Conservation (phyloP, 1,140 invertebrate species). For the Drosophila chauvacae region DNA sequence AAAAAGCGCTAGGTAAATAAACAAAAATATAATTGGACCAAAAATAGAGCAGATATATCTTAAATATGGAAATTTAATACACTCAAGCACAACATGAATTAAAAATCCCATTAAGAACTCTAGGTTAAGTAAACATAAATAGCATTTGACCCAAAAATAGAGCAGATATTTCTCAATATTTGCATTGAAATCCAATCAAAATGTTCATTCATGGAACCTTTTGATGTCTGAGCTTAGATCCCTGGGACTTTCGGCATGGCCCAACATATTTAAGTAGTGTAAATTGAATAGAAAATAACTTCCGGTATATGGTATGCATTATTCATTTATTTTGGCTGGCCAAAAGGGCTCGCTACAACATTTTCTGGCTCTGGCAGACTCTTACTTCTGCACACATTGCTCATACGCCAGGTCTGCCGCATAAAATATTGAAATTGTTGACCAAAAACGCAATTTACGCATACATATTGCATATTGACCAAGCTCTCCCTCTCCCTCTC, state of each 20-base stretch:
- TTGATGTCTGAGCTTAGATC: conserved; percentile 18
- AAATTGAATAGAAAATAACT: conserved; percentile 52
- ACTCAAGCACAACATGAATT: background rate
- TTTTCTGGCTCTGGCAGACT: conserved; percentile 7
- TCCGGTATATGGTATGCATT: conserved; percentile 36
- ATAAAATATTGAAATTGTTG: conserved; percentile 60
- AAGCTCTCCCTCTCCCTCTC: background rate
- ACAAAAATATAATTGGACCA: too few species aligned
- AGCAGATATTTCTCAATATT: background rate
- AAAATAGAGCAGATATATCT: too few species aligned
- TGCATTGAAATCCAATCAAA: conserved; percentile 25
- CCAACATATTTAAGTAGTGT: conserved; percentile 45
- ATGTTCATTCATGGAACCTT: conserved; percentile 5
- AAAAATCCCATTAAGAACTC: too few species aligned
- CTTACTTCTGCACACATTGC: conserved; percentile 17
- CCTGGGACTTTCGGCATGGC: background rate
- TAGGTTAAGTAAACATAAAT: background rate
- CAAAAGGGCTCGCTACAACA: conserved; percentile 18
- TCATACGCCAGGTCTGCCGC: conserved; percentile 44
- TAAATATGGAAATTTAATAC: background rate
- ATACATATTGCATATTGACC: conserved; percentile 45
- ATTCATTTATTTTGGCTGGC: conserved; percentile 35
- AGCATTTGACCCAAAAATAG: background rate
- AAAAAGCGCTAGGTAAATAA: too few species aligned
- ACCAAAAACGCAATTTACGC: conserved; percentile 54